Evolutionary conservation across 2,113 vertebrate species (phyloP).

Genomic region (Ophthalmolycus amberensis): DNA sequence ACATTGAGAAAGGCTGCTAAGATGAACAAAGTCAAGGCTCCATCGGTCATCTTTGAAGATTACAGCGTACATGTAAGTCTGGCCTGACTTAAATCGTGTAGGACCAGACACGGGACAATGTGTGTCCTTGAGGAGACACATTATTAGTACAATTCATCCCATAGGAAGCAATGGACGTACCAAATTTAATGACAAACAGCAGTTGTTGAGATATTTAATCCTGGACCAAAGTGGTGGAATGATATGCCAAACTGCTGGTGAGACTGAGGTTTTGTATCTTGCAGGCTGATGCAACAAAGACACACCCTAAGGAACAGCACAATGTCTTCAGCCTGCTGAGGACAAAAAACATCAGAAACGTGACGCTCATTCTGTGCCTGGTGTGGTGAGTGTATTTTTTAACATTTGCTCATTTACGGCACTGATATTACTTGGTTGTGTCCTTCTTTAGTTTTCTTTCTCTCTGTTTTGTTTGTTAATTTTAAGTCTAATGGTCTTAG

Average conservation of each 20-base stretch:
- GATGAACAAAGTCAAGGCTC: conserved; percentile 82
- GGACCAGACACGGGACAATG: neutral
- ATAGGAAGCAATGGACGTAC: neutral
- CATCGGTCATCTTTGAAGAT: conserved; percentile 82
- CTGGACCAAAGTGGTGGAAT: neutral
- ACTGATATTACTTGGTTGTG: too few species aligned
- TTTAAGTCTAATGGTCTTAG: neutral
- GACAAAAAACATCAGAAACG: conserved; percentile 80
- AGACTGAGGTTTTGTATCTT: conserved; percentile 2
- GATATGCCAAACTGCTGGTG: neutral
- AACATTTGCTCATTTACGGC: neutral
- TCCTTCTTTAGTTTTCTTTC: neutral
- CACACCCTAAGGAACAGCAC: conserved; percentile 51
- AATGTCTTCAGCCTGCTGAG: conserved; percentile 84
- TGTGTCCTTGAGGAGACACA: neutral
- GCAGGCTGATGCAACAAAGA: conserved; percentile 34
- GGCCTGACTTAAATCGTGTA: neutral
- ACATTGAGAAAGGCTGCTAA: conserved; percentile 86
- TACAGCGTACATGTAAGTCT: conserved; percentile 74
- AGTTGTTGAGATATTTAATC: neutral
- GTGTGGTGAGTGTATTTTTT: conserved; percentile 83
- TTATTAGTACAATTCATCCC: neutral
- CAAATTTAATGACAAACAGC: neutral
- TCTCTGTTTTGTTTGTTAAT: neutral
- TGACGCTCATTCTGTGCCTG: conserved; percentile 85